Base-by-base conservation (phyloP, 2,888 invertebrate genomes). In the Eurytoma californica region DNA sequence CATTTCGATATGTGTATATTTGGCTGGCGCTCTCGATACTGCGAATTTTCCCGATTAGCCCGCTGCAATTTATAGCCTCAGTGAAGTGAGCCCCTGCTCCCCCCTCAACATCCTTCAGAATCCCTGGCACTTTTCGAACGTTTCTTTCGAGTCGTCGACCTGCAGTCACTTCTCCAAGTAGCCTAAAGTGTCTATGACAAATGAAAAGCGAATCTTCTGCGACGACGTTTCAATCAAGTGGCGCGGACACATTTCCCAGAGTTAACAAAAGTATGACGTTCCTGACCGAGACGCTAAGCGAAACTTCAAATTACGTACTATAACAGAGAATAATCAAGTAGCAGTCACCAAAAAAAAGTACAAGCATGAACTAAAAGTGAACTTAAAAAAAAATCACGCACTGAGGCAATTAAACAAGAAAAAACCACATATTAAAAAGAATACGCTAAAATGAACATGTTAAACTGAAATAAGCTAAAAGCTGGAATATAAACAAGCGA, bases 141-240 rank as follows among this genome's bases (percentile, higher is more conserved):
- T 61, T 49, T 69, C 57, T 57, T 49, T 72, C 47, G 66, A 77
- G 68, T 73, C 69, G 77, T 77, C 77, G 77, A 73, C 53, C 51
- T 74, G 70, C 74, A 74, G 39, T 69, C 61, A 79, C 61, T 72
- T 82, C 77, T 80, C 76, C 80, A 80, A 72, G 77, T 77, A 77
- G 73, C 49, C 16, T 67, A 72, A 18, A 16, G 28, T 55, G 18
- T 60, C 66, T 14, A 24, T 7, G n/a, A 39, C 18, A n/a, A 47
- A 30, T n/a, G 47, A 63, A 16, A 66, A 60, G 49, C 18, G 13
- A 55, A 61, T 67, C 61, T 68, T 78, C 61, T 58, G 28, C 70
- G 61, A 77, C 57, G 51, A 39, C 28, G 61, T 51, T 47, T 57
- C 39, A 49, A 73, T 67, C 47, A 49, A 67, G 53, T 57, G 65